phyloP scores from a whole-genome alignment of 2,888 invertebrate species.

The Dolichomitus sp. region DNA sequence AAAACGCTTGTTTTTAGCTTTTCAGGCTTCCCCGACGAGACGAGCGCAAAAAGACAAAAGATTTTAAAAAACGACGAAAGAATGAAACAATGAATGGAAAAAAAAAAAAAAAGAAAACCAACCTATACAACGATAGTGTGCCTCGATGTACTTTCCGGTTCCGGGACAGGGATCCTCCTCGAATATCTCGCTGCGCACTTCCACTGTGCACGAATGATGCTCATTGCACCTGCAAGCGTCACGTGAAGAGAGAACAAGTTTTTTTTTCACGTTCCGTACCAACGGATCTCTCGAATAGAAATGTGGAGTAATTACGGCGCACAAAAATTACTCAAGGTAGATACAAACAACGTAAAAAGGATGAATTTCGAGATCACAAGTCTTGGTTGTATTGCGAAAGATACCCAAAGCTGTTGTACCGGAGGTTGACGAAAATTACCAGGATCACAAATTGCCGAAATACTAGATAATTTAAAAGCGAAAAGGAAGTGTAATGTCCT shows the following conservation, averaged over 20 bases:
- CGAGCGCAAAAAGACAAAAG: constrained; percentile 60
- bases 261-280: constrained; percentile 14
- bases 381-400: neutral
- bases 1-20: constrained; percentile 29
- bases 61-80: constrained; percentile 40
- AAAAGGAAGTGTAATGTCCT: too few species aligned
- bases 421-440: neutral
- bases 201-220: constrained; percentile 81
- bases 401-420: neutral
- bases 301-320: constrained; percentile 24
- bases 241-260: constrained; percentile 75
- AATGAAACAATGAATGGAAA: constrained; percentile 27
- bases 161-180: constrained; percentile 88
- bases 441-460: neutral
- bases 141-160: constrained; percentile 89
- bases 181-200: constrained; percentile 85
- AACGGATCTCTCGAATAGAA: constrained; percentile 25
- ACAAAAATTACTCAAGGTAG: neutral
- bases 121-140: constrained; percentile 87
- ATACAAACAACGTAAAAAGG: neutral
- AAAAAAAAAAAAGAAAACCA: constrained; percentile 75
- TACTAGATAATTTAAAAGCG: neutral
- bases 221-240: constrained; percentile 83
- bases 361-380: constrained; percentile 9
- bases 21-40: constrained; percentile 46